Evolutionary conservation across 2,888 invertebrate species (phyloP).

Genomic region (Harpalus rufipes): DNA sequence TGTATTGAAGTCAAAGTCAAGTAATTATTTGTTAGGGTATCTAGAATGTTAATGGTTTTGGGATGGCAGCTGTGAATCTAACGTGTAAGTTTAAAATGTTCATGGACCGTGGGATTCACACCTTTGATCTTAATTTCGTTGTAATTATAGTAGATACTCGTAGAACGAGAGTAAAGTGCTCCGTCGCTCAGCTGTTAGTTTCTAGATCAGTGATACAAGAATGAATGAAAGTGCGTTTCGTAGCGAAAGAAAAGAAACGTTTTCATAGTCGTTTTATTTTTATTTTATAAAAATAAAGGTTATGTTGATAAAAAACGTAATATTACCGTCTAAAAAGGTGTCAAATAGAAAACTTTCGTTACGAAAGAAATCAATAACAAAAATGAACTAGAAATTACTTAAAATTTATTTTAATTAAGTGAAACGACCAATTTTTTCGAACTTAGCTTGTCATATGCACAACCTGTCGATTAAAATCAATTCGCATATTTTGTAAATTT

Average conservation of each 20-base stretch:
- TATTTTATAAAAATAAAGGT: conserved; percentile 3
- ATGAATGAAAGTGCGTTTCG: conserved; percentile 39
- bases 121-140: conserved; percentile 15
- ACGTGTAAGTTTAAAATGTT: conserved; percentile 17
- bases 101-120: conserved; percentile 43
- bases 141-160: conserved; percentile 12
- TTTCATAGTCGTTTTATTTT: not conserved
- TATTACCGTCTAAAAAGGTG: not conserved
- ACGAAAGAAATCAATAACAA: conserved; percentile 3
- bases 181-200: conserved; percentile 26
- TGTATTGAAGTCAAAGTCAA: conserved; percentile 10
- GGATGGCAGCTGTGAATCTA: conserved; percentile 29
- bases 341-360: conserved; percentile 6
- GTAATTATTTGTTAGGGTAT: conserved; percentile 25
- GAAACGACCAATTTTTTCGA: not conserved
- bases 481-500: conserved; percentile 1
- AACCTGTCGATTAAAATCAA: not conserved
- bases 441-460: not conserved
- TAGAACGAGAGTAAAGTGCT: conserved; percentile 14
- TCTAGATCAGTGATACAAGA: conserved; percentile 48
- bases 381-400: not conserved
- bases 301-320: not conserved
- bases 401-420: not conserved
- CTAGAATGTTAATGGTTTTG: conserved; percentile 24
- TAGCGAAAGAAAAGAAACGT: conserved; percentile 8